Evolutionary conservation across 2,797 vertebrate species (phyloP).

Genomic region (Muscicapa striata): DNA sequence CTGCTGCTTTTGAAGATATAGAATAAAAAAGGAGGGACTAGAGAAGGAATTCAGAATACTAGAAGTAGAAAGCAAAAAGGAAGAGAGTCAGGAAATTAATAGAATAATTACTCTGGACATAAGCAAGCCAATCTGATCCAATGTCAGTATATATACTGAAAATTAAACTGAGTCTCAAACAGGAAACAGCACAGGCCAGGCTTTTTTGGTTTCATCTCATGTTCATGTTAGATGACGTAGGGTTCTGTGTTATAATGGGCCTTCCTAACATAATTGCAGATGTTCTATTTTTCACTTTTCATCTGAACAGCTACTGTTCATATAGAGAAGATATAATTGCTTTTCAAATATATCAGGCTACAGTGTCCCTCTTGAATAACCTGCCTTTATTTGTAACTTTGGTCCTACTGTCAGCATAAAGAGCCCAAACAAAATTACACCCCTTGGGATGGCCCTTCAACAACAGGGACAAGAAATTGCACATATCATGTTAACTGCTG

Average conservation of each 20-base stretch:
- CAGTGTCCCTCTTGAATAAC: background rate
- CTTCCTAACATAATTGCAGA: background rate
- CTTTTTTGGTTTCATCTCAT: background rate
- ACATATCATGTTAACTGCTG: background rate
- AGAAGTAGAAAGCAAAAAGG: background rate
- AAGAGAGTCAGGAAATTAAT: background rate
- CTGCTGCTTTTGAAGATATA: background rate
- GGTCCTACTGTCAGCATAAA: background rate
- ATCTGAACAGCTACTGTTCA: background rate
- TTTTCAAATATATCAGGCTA: background rate
- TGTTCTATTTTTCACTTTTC: background rate
- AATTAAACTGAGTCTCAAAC: background rate
- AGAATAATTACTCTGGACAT: background rate
- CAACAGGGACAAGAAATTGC: background rate
- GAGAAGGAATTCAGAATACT: background rate
- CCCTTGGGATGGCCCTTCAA: background rate
- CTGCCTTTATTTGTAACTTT: background rate
- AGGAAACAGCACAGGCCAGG: constrained; percentile 37
- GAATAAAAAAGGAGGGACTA: background rate
- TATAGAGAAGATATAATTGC: background rate
- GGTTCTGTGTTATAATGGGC: background rate
- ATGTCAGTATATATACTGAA: background rate
- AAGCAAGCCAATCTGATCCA: background rate
- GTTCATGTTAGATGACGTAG: background rate
- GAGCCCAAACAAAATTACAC: background rate